Evolutionary conservation across 2,113 vertebrate genomes (phyloP), one percentile per base, ranked within the genome.

Genomic region (Hippocampus mohnikei): DNA sequence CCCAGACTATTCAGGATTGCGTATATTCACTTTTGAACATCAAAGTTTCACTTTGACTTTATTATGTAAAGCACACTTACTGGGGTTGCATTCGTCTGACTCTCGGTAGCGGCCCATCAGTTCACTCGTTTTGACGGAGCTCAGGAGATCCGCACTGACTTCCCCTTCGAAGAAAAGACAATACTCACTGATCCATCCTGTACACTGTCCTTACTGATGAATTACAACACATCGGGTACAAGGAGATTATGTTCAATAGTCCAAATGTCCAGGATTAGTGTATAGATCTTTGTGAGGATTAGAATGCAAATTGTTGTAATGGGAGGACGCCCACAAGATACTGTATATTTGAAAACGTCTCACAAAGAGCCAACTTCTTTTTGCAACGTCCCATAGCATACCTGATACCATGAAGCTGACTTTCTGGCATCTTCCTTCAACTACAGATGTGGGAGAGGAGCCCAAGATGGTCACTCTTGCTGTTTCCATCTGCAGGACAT

Each of bases 321-420:
- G 15, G 7, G 33, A 27, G 23, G 10, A 25, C 21, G n/a, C n/a
- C 23, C 50, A 20, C 50, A 53, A 53, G 20, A 25, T 23, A 10
- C 42, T 44, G 16, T 18, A 21, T 50, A 29, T 58, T 58, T 58
- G 15, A 27, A 58, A 13, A 13, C 12, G 1, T 58, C 12, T 5
- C 16, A 27, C 23, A 58, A 25, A 37, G 23, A 27, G 10, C 11
- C 11, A 27, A 27, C 23, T 27, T 58, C 5, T 25, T 55, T n/a
- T 55, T 9, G 37, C 2, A n/a, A 13, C 23, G 20, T 12, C n/a
- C 4, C 20, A 53, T 11, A 33, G 2, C 76, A 77, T 82, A 92
- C 93, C 93, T 72, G 91, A 88, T 0, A 93, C 72, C 56, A 92
- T 73, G 72, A 76, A 93, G 56, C 7, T 76, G 62, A 93, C 88